These are phyloP conservation scores for Psophia crepitans DNA, from an alignment of 2,113 vertebrate species.

Conservation along the genomic window DNA sequence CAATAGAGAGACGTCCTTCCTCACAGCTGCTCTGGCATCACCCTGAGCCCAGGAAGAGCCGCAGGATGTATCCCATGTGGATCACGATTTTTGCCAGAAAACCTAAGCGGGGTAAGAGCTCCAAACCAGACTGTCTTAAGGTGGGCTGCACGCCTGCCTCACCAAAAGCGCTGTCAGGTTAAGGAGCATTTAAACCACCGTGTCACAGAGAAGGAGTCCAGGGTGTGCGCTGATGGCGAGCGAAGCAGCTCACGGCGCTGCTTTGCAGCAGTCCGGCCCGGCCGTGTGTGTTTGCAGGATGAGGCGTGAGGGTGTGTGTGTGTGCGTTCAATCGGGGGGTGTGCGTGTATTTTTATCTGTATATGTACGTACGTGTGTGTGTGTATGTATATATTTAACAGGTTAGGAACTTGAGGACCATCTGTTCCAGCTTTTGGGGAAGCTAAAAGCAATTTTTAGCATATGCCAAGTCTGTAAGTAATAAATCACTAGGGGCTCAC, in stretches of 20 bases:
- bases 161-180: fast-evolving
- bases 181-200: background rate
- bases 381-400: background rate
- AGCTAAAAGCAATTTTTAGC: constrained; percentile 21
- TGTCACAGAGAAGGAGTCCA: background rate
- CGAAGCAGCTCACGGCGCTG: fast-evolving
- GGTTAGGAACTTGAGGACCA: background rate
- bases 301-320: fast-evolving
- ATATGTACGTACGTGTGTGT: background rate
- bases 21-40: background rate
- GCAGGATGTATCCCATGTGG: fast-evolving
- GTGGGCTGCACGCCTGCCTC: background rate
- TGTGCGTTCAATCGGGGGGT: fast-evolving
- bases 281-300: background rate
- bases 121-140: fast-evolving
- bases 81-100: background rate
- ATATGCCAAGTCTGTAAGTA: constrained; percentile 60
- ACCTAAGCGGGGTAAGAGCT: background rate
- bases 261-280: background rate
- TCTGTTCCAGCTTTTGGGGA: background rate
- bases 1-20: background rate
- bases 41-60: background rate
- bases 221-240: background rate
- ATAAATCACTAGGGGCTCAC: constrained; percentile 69
- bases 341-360: background rate